A percentile compares a stretch with the other conserved stretches of the same genome.
phyloP scores from a whole-genome alignment of 2,113 vertebrate species.

The Thryonomys swinderianus region DNA sequence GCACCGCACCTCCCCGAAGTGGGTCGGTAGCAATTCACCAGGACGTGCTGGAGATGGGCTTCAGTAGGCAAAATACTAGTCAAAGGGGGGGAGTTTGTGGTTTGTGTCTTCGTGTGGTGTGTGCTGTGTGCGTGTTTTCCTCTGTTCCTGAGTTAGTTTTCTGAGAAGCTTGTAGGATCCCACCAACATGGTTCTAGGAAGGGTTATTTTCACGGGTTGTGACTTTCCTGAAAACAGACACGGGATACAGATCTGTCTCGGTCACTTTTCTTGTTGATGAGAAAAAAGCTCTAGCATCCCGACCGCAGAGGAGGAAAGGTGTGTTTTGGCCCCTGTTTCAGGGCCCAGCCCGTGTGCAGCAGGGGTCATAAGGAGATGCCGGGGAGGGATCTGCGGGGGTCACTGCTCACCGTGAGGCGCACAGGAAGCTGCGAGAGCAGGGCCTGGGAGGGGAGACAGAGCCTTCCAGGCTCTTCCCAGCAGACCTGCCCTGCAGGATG shows the following conservation, averaged over 20 bases:
- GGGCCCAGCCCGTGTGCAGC: not conserved
- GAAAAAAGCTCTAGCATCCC: not conserved
- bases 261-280: not conserved
- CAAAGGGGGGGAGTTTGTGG: not conserved
- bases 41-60: accelerated
- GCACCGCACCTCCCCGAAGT: no score
- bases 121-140: not conserved
- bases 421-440: no score
- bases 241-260: not conserved
- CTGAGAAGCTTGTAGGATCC: not conserved
- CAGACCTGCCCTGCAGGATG: not conserved
- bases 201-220: not conserved
- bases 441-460: not conserved
- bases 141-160: not conserved
- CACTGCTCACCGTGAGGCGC: not conserved
- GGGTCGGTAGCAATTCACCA: constrained; percentile 43
- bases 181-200: not conserved
- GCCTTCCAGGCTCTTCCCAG: not conserved
- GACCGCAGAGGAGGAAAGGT: not conserved
- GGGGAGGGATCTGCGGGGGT: not conserved
- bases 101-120: no score
- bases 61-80: not conserved
- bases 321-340: not conserved
- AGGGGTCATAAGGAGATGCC: not conserved
- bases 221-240: not conserved